phyloP scores from a whole-genome alignment of 2,888 invertebrate species.

The Drosophila koepferae region DNA sequence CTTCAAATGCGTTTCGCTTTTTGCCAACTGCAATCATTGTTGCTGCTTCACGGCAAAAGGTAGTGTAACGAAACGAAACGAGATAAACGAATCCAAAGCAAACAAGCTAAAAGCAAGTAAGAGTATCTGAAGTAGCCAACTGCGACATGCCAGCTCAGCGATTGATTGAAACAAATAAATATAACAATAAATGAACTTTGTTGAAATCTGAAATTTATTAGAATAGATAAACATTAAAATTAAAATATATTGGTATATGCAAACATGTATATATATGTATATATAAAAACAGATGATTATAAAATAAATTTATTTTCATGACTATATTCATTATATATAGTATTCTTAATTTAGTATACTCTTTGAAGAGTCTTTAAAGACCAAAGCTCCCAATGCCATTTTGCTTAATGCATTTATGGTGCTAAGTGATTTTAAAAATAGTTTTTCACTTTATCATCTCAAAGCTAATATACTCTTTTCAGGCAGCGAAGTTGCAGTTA shows the following conservation, averaged over 20 bases:
- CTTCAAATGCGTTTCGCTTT: conserved; percentile 63
- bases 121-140: background rate
- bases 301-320: too few species aligned
- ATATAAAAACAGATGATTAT: background rate
- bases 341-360: too few species aligned
- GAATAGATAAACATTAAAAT: too few species aligned
- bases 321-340: background rate
- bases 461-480: conserved; percentile 1
- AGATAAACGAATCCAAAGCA: conserved; percentile 37
- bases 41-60: conserved; percentile 35
- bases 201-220: too few species aligned
- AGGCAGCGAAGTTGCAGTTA: background rate
- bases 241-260: background rate
- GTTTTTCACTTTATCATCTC: background rate
- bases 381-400: background rate
- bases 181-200: background rate
- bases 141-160: background rate
- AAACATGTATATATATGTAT: background rate
- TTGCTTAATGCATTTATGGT: background rate
- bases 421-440: too few species aligned
- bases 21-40: conserved; percentile 74
- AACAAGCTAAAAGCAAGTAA: conserved; percentile 22
- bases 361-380: background rate
- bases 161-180: background rate
- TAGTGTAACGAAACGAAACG: conserved; percentile 16